phyloP scores from a whole-genome alignment of 1,140 invertebrate genomes.

The Cecropterus lyciades region DNA sequence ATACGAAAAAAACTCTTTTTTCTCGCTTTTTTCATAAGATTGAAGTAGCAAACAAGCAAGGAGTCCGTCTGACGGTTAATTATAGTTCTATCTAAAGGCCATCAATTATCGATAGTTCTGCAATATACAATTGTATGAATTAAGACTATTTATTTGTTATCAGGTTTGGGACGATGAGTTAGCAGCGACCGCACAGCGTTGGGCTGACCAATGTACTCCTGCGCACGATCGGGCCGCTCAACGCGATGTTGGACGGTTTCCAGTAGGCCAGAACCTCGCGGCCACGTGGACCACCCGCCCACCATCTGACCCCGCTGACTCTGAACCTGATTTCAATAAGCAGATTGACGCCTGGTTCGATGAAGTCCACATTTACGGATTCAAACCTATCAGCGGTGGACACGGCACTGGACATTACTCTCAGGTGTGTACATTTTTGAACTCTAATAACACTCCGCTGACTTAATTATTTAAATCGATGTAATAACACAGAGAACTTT shows the following conservation, averaged over 20 bases:
- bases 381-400: conserved; percentile 86
- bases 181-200: conserved; percentile 91
- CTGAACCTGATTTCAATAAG: conserved; percentile 88
- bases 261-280: conserved; percentile 93
- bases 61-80: too few relatives aligned
- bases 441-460: too few relatives aligned
- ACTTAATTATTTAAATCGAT: too few relatives aligned
- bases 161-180: conserved; percentile 95
- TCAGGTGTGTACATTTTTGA: conserved; percentile 87
- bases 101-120: too few relatives aligned
- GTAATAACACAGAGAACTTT: too few relatives aligned
- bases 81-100: too few relatives aligned
- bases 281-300: conserved; percentile 90
- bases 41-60: too few relatives aligned
- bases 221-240: conserved; percentile 87
- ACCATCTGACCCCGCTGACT: conserved; percentile 84
- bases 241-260: conserved; percentile 87
- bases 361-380: conserved; percentile 90
- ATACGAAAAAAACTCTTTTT: too few relatives aligned
- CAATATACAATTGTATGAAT: background rate
- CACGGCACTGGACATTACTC: conserved; percentile 92
- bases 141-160: conserved; percentile 14
- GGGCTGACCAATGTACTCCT: conserved; percentile 92
- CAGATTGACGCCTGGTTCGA: conserved; percentile 92
- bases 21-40: too few relatives aligned